Base-by-base conservation (phyloP, 1,140 invertebrate genomes). In the Monomorium pharaonis region DNA sequence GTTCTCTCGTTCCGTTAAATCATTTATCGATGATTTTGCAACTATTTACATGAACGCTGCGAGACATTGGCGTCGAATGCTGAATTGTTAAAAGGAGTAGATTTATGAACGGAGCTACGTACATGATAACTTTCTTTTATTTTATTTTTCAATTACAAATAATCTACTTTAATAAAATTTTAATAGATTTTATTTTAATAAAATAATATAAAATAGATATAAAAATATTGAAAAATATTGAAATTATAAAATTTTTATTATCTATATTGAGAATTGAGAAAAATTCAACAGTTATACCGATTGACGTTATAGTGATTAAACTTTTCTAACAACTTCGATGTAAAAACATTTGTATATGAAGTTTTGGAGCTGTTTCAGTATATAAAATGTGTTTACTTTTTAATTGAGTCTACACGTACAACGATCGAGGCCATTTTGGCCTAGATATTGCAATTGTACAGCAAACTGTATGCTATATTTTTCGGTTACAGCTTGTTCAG, bases 1-100 rank as follows among this genome's bases (percentile, higher is more conserved):
- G 51, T 54, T 87, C 60, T 88, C 83, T 54, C 44, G 49, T 69
- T 44, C 27, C 54, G 72, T 72, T 83, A 83, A 83, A 83, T 83
- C 78, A 83, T 74, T 83, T 83, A 83, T 83, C 78, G 67, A 74
- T 83, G 78, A 83, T 83, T 83, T 83, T 83, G 78, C 78, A 83
- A 83, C 67, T 83, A 72, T 81, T 81, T 72, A 74, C 51, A 58
- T 37, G 51, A 72, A 58, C 49, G 51, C 49, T 14, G 33, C 37
- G 24, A 83, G 54, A 37, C 65, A 58, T 27, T 44, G 27, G 27
- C 49, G 12, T 78, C 47, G 63, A 56, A 18, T 24, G 18, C 14
- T 58, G 51, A 81, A 47, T 83, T 24, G 9, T 74, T 74, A 74
- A 69, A 37, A 10, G 12, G 49, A 44, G 67, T 18, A 60, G 70